Base-by-base conservation (phyloP, 2,888 invertebrate genomes). In the Sturmia bella region DNA sequence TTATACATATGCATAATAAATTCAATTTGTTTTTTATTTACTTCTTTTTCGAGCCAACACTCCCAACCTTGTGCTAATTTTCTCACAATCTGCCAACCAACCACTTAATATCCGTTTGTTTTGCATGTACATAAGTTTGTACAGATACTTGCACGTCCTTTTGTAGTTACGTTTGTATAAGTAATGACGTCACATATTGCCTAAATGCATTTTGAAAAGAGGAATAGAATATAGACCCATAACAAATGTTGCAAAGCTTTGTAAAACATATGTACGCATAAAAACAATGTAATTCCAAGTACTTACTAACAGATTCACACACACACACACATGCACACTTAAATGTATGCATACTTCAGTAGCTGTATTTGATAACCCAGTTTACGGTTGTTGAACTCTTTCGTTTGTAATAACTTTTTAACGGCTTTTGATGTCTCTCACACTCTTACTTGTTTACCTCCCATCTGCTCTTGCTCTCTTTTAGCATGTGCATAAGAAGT, bases 311-410 rank as follows among this genome's bases (percentile, higher is more conserved):
- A 48, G 5, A 63, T 32, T 2, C 17, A 27, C 7, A 13, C 24
- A 21, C 54, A 27, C 43, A 3, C 17, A 41, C 11, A 52, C 27
- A 45, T 15, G 43, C 39, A n/a, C 21, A 39, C 5, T 4, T 21
- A 32, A 12, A 50, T 43, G 32, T n/a, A 32, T 19, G 21, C 39
- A 50, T 0, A 11, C 37, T 12, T 13, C 32, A 32, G 17, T 21
- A 52, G 37, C 54, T 50, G 64, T 50, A 21, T 73, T 52, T 80
- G n/a, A n/a, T n/a, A 74, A 74, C 79, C 79, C 57, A 80, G 69
- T 63, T 80, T 52, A 56, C 50, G 80, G 80, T 70, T 80, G 45
- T 70, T 80, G 75, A 80, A 63, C 80, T 75, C 50, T 63, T 74
- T 52, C 15, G 41, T 50, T 50, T 15, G 48, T 41, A 66, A 68